Conservation (phyloP, 2,888 invertebrate species). For the Antheraea yamamai region DNA sequence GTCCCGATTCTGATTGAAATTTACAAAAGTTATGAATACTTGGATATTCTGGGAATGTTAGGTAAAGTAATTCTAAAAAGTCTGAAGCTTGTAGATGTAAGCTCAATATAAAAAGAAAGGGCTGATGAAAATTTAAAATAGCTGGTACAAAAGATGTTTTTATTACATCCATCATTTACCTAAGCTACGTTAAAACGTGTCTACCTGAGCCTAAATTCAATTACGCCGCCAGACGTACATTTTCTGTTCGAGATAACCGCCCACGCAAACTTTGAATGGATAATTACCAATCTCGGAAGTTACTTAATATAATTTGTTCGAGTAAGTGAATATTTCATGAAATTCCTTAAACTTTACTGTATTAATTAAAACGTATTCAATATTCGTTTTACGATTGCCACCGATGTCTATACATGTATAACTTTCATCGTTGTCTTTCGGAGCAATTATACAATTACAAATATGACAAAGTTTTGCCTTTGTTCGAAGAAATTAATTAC, state of each 20-base stretch:
- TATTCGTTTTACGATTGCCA: not conserved
- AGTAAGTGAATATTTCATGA: conserved; percentile 17
- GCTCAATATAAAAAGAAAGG: not conserved
- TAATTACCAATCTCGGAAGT: conserved; percentile 22
- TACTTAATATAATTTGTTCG: conserved; percentile 19
- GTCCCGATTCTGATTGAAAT: not conserved
- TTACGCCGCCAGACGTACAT: conserved; percentile 10
- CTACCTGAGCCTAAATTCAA: conserved; percentile 7
- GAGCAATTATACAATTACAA: not conserved
- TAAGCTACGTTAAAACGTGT: not conserved
- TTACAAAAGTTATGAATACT: no score
- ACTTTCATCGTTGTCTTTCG: not conserved
- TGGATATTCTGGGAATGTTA: no score
- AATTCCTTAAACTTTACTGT: conserved; percentile 7
- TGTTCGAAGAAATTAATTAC: not conserved
- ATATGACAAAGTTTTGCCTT: not conserved
- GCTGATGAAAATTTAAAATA: not conserved
- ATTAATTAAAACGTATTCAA: not conserved
- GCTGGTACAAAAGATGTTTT: conserved; percentile 26
- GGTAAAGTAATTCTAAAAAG: no score
- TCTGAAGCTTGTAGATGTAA: not conserved
- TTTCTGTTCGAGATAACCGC: not conserved
- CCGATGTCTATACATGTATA: not conserved
- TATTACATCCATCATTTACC: conserved; percentile 7
- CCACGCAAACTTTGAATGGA: conserved; percentile 8